These are phyloP conservation scores for Rotaria socialis DNA, from an alignment of 2,888 invertebrate species.

Conservation along the genomic window DNA sequence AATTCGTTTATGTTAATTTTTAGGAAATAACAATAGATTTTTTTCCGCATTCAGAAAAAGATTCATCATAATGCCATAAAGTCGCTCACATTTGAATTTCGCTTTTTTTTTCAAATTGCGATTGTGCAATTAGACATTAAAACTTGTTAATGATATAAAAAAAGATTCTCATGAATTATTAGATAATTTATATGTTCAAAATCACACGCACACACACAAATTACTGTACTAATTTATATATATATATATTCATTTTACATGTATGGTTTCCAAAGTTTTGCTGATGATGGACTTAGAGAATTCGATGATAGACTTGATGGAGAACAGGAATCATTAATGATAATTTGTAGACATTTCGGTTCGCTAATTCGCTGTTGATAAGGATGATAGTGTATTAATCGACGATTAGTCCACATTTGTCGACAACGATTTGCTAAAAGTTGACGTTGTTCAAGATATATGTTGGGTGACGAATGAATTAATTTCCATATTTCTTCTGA, in stretches of 20 bases:
- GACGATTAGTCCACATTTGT: constrained; percentile 25
- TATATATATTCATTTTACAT: neutral
- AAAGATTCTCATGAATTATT: too few relatives aligned
- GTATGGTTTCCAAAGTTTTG: neutral
- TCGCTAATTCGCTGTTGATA: neutral
- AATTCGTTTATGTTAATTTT: too few relatives aligned
- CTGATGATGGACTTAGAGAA: neutral
- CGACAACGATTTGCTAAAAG: constrained; percentile 22
- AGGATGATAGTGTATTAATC: neutral
- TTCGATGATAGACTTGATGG: neutral
- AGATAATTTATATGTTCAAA: too few relatives aligned
- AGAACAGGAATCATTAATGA: neutral
- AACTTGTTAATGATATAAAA: too few relatives aligned
- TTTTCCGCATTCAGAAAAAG: too few relatives aligned
- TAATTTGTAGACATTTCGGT: neutral
- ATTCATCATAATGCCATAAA: too few relatives aligned
- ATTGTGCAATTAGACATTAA: too few relatives aligned
- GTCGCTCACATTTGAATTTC: too few relatives aligned
- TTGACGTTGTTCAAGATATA: neutral
- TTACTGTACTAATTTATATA: too few relatives aligned
- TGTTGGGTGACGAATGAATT: constrained; percentile 12
- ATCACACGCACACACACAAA: too few relatives aligned
- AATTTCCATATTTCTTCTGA: constrained; percentile 35
- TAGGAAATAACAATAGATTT: too few relatives aligned
- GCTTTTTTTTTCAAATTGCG: too few relatives aligned